Base-by-base conservation (phyloP, 92 coral and sea anemone species). In the Palythoa grandiflora region DNA sequence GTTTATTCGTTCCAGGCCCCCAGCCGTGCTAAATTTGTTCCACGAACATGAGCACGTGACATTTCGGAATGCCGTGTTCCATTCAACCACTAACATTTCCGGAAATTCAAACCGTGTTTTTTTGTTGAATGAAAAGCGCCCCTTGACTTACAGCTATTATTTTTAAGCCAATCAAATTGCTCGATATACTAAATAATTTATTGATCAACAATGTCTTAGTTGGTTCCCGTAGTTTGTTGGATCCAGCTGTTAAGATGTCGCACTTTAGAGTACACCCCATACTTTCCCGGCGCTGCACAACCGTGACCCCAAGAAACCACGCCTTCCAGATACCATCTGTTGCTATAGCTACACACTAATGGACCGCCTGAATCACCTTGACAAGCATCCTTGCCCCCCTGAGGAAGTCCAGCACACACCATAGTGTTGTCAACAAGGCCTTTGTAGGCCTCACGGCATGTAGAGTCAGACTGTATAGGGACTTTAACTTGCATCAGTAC, bases 251-350 rank as follows among this genome's bases (percentile, higher is more conserved):
- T 51, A 51, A 77, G 63, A 16, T 77, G 60, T 77, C 81, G 28
- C n/a, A 77, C 63, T 77, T 21, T 77, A 19, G 81, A 77, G 40
- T 77, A 77, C 66, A 77, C 81, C 0, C 81, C 81, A 10, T 51
- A 77, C 61, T 77, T 77, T 16, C 81, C 81, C 9, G 63, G 63
- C 9, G 66, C 5, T 17, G 65, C 81, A 77, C 81, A 77, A 14
- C 81, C 81, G 66, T 52, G 65, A 21, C 81, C 81, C 66, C 81
- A 77, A 54, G 81, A 77, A n/a, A 77, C 81, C 81, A 77, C 81
- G 10, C 81, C 81, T 8, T 77, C 81, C 16, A 77, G 66, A 16
- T 77, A 77, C 81, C 81, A 77, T 51, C 44, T 77, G 17, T 77
- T 54, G 55, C 11, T 21, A 36, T 77, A 77, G 21, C 16, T 77